Percentiles rank a stretch among this genome's conserved stretches.
Evolutionary conservation across 2,888 invertebrate genomes (phyloP).

Genomic region (Anodontia alba): DNA sequence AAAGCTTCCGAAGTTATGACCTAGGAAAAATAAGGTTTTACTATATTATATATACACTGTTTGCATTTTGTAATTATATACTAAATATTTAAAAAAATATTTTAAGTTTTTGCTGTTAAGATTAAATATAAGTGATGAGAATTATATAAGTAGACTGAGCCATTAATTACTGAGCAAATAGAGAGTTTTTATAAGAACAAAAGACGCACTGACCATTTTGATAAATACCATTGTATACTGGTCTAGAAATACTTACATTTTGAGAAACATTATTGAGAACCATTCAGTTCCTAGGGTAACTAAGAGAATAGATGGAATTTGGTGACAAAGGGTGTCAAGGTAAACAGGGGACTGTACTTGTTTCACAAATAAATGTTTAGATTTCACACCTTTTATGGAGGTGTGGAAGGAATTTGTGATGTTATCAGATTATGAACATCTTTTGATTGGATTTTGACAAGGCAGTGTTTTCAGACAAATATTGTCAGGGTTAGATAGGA

Average conservation of each 20-base stretch:
- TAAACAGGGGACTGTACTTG: not conserved
- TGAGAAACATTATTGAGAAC: not conserved
- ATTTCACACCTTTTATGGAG: not conserved
- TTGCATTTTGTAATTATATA: too few relatives aligned
- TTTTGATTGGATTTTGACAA: not conserved
- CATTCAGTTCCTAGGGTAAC: not conserved
- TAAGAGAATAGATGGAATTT: not conserved
- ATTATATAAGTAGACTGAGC: not conserved
- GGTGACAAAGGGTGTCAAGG: not conserved
- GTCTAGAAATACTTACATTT: not conserved
- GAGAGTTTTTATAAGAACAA: not conserved
- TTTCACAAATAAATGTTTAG: not conserved
- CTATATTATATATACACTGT: too few relatives aligned
- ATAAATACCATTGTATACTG: not conserved
- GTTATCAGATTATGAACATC: not conserved
- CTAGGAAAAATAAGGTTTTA: too few relatives aligned
- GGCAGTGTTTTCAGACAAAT: not conserved
- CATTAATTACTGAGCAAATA: not conserved
- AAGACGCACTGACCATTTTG: not conserved
- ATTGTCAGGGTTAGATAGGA: too few relatives aligned
- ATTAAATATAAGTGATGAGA: too few relatives aligned
- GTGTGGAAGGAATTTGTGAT: not conserved
- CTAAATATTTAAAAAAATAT: too few relatives aligned
- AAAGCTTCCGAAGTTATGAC: too few relatives aligned
- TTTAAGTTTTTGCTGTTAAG: too few relatives aligned